A percentile compares a stretch with the other conserved stretches of the same genome.
phyloP scores from a whole-genome alignment of 2,797 vertebrate genomes.

The Nyctalus aviator region DNA sequence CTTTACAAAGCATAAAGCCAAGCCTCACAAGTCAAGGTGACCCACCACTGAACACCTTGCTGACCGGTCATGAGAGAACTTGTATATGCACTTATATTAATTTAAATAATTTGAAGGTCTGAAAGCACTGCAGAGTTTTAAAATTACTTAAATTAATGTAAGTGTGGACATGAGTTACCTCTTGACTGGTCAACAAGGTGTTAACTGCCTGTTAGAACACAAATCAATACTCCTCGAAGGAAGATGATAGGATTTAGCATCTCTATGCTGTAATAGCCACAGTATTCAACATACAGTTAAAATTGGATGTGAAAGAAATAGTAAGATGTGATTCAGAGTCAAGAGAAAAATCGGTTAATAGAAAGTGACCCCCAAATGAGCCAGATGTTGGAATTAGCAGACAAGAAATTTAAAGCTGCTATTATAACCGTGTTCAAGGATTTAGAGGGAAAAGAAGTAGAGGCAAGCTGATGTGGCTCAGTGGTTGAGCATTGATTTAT shows the following conservation, averaged over 20 bases:
- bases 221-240: neutral
- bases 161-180: no score
- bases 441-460: conserved; percentile 17
- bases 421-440: neutral
- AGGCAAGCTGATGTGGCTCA: no score
- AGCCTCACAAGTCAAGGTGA: neutral
- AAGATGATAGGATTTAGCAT: neutral
- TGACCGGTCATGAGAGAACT: no score
- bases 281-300: neutral
- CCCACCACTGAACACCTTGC: neutral
- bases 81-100: no score
- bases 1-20: neutral
- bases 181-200: no score
- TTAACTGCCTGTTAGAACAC: neutral
- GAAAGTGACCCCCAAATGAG: conserved; percentile 20
- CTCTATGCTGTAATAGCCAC: neutral
- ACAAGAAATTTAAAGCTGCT: neutral
- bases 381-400: neutral
- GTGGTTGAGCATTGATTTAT: no score
- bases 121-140: no score
- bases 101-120: no score
- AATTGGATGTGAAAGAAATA: neutral
- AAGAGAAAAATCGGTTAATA: conserved; percentile 47
- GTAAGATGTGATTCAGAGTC: conserved; percentile 14
- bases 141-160: no score